Evolutionary conservation across 2,797 vertebrate genomes (phyloP).

Genomic region (Hybognathus amarus): DNA sequence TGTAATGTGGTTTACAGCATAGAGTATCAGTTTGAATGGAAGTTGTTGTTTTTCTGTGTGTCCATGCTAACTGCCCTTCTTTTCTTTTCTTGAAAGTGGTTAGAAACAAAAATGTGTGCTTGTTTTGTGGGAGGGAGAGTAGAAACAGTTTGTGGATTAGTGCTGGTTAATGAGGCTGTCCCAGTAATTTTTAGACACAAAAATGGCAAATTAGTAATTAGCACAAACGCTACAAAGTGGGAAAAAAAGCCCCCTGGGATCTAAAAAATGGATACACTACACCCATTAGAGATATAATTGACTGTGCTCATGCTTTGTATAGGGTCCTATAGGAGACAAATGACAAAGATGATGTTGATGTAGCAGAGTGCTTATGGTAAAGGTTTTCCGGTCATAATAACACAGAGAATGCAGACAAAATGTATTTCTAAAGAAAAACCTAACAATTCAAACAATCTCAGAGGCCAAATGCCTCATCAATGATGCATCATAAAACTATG

Average conservation of each 20-base stretch:
- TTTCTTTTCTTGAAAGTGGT: background rate
- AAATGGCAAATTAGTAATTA: slow-evolving; percentile 10
- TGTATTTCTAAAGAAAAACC: background rate
- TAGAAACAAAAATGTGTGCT: slow-evolving; percentile 3
- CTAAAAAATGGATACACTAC: background rate
- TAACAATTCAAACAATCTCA: background rate
- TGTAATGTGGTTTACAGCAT: slow-evolving; percentile 4
- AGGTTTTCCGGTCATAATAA: background rate
- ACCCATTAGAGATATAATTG: background rate
- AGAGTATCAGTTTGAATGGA: slow-evolving; percentile 1
- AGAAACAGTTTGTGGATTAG: background rate
- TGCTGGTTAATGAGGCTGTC: slow-evolving; percentile 17
- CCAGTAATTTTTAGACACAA: slow-evolving; percentile 25
- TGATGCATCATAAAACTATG: slow-evolving; percentile 19
- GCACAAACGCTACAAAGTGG: background rate
- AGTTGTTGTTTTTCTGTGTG: background rate
- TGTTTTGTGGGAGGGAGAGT: slow-evolving; percentile 1
- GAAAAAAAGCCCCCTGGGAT: background rate
- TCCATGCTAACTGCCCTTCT: background rate
- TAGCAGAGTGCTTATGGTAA: background rate
- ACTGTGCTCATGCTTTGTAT: slow-evolving; percentile 3
- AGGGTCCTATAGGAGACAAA: background rate
- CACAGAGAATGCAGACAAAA: background rate
- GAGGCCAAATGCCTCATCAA: background rate
- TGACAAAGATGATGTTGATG: background rate